Evolutionary conservation across 2,797 vertebrate species (phyloP).

Genomic region (Pangasius sanitwongsei): DNA sequence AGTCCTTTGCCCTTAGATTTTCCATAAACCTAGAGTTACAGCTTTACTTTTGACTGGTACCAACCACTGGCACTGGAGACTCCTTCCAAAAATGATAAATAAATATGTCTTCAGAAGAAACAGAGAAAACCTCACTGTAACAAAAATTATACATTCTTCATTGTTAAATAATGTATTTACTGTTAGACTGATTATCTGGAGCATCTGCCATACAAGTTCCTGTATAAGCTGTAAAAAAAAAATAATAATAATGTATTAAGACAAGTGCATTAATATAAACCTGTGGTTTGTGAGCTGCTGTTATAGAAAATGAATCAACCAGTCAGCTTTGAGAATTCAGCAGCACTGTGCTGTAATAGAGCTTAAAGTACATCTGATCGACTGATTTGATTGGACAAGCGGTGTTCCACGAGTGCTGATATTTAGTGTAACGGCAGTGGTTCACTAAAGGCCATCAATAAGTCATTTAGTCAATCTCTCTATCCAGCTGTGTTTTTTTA

Average conservation of each 20-base stretch:
- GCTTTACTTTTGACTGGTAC: too few relatives aligned
- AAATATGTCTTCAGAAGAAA: too few relatives aligned
- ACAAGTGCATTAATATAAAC: too few relatives aligned
- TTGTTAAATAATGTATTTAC: too few relatives aligned
- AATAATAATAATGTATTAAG: too few relatives aligned
- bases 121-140: neutral
- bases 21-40: too few relatives aligned
- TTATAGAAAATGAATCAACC: neutral
- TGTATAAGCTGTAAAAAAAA: too few relatives aligned
- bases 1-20: too few relatives aligned
- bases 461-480: neutral
- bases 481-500: neutral
- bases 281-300: neutral
- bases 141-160: neutral
- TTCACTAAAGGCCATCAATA: neutral
- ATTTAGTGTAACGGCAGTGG: neutral
- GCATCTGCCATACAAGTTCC: neutral
- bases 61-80: too few relatives aligned
- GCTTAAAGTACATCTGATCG: neutral
- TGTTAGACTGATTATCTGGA: too few relatives aligned
- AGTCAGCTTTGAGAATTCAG: neutral
- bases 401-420: neutral
- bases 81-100: too few relatives aligned
- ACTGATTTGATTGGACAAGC: neutral
- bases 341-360: neutral